Base-by-base conservation (phyloP, 2,113 vertebrate species). In the Gopherus flavomarginatus region DNA sequence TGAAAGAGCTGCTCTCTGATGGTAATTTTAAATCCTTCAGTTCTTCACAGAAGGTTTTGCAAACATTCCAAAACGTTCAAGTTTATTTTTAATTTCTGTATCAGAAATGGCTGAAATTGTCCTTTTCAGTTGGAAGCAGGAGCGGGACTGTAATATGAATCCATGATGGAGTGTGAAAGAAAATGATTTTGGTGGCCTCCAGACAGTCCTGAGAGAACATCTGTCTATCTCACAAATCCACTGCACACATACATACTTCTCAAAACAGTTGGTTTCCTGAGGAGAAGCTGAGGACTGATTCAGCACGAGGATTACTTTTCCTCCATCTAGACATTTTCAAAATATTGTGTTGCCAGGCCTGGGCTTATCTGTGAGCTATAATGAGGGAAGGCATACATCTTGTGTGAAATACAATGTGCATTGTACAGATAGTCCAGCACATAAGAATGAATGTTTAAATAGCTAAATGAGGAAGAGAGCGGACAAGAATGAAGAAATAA, bases 21-120 rank as follows among this genome's bases (percentile, higher is more conserved):
- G 24, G n/a, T 86, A 29, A 92, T 19, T 87, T 53, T 77, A 44
- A 94, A 86, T 91, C 88, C 29, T 92, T 38, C 79, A 87, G 5
- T 94, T 94, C 65, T 62, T 89, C 42, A 94, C 78, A 80, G 78
- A 90, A 77, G 78, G 91, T 91, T 88, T 50, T 84, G 78, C 78
- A 80, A 77, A 80, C 24, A 16, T 75, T 14, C 35, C 49, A 59
- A 65, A 27, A 80, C 1, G 10, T 2, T 59, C 26, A 2, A 4
- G 47, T 83, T 79, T 49, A 53, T 88, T 69, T 86, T 83, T 75
- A 69, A 62, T 29, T 82, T 92, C 69, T 91, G 88, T 38, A 7
- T 22, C 29, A 89, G 29, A 16, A 96, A 78, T 81, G 24, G 14
- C 35, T 89, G 52, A 77, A 90, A 21, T 83, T 77, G 5, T 35